Conservation (phyloP, 1,140 invertebrate genomes). For the Tigriopus japonicus region DNA sequence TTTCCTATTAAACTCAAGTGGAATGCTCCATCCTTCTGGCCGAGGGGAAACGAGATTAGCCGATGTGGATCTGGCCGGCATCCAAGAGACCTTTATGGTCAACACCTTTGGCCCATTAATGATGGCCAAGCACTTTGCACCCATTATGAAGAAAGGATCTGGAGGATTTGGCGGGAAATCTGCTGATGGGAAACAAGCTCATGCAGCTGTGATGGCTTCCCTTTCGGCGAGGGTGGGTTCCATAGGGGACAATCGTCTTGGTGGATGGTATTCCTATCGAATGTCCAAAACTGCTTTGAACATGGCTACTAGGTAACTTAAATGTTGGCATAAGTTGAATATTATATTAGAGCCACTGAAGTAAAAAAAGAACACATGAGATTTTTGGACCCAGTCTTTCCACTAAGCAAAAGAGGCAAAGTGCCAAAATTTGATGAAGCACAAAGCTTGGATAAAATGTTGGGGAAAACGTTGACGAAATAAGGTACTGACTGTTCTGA, state of each 20-base stretch:
- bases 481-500: not conserved
- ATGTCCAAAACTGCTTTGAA: slow-evolving; percentile 25
- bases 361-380: too few species aligned
- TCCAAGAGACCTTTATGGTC: slow-evolving; percentile 20
- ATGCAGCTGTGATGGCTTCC: slow-evolving; percentile 23
- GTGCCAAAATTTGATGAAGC: too few species aligned
- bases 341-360: too few species aligned
- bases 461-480: too few species aligned
- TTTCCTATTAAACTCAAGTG: slow-evolving; percentile 23
- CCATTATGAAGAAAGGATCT: slow-evolving; percentile 21
- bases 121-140: slow-evolving; percentile 24
- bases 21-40: slow-evolving; percentile 23
- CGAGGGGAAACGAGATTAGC: slow-evolving; percentile 24
- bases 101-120: slow-evolving; percentile 25
- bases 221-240: slow-evolving; percentile 26
- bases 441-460: too few species aligned
- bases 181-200: slow-evolving; percentile 20
- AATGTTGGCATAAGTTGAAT: too few species aligned
- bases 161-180: slow-evolving; percentile 21
- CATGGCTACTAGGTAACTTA: slow-evolving; percentile 22
- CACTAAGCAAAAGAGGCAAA: too few species aligned
- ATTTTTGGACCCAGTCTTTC: too few species aligned
- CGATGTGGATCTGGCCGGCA: slow-evolving; percentile 22
- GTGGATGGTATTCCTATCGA: slow-evolving; percentile 26
- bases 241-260: slow-evolving; percentile 21